A percentile compares a stretch with the other conserved stretches of the same genome.
Conservation (phyloP, 2,888 invertebrate species). For the Hartigia nigra region DNA sequence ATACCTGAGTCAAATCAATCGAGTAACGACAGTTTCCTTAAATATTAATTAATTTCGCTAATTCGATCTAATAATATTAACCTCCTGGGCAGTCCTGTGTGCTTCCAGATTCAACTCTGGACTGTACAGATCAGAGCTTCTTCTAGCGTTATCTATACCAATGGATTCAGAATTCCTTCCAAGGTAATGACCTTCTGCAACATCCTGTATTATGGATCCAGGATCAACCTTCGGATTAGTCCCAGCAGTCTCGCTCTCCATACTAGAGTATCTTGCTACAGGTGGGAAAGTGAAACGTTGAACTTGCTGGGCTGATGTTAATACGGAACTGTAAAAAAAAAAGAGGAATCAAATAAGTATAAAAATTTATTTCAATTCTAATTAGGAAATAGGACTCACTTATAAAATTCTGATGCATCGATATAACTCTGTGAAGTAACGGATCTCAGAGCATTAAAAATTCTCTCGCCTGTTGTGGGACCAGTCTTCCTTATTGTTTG, state of each 20-base stretch:
- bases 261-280: slow-evolving; percentile 17
- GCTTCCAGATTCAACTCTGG: slow-evolving; percentile 62
- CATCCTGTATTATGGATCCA: not conserved
- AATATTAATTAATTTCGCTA: not conserved
- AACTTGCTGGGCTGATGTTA: slow-evolving; percentile 55
- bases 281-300: slow-evolving; percentile 51
- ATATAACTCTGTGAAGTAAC: slow-evolving; percentile 61
- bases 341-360: slow-evolving; percentile 2
- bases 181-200: slow-evolving; percentile 37
- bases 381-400: slow-evolving; percentile 41
- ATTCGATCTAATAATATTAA: slow-evolving; percentile 22
- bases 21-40: not conserved
- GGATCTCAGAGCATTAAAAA: slow-evolving; percentile 59
- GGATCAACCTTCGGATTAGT: not conserved
- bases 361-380: not conserved
- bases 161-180: slow-evolving; percentile 37
- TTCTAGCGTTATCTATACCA: slow-evolving; percentile 30
- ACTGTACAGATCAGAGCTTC: slow-evolving; percentile 60
- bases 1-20: slow-evolving; percentile 48
- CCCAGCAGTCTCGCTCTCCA: not conserved
- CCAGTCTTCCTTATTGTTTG: slow-evolving; percentile 39
- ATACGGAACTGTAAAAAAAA: slow-evolving; percentile 47
- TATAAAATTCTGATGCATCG: slow-evolving; percentile 62
- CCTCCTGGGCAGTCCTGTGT: slow-evolving; percentile 61
- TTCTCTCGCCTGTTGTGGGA: slow-evolving; percentile 60